Evolutionary conservation across 2,888 invertebrate species (phyloP), one percentile per base, ranked within the genome.

Genomic region (Embidobia sp.): DNA sequence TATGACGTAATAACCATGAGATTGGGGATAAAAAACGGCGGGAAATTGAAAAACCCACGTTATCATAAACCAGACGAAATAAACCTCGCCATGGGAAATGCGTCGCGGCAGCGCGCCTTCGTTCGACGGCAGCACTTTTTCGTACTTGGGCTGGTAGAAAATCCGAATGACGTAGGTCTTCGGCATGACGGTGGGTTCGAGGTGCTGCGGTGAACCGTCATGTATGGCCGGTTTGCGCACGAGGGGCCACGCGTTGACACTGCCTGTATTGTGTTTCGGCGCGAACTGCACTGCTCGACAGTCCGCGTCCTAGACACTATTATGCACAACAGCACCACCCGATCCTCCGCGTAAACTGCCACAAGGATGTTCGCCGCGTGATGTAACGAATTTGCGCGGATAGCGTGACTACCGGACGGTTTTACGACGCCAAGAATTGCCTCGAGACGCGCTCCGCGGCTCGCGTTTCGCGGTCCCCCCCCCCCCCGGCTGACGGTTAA

Each of bases 341-440:
- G 64, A 73, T 73, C 76, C 76, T 57, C 37, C 48, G 53, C 59
- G 63, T 64, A 64, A 59, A 64, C 69, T 42, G 64, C 29, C 37
- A 73, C 72, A 79, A 75, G 75, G 73, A 55, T 69, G 55, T 59
- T 42, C 46, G 55, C 22, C 37, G 70, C 37, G 70, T 85, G 85
- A 86, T 81, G 85, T 83, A 86, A 86, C 86, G 83, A 85, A 84
- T 83, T 86, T 81, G 81, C 77, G 81, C 85, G 76, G 72, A 72
- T 82, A 83, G 82, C 82, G 82, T 83, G 83, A 83, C 81, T 76
- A 40, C 42, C 22, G 59, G 49, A 29, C 59, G 42, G 37, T 53
- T 69, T 63, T 40, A 66, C 67, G 72, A 70, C 61, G 61, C 57
- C 61, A 33, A 49, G 63, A 44, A 19, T 73, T 67, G 59, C 55